A percentile compares a stretch with the other conserved stretches of the same genome.
phyloP scores from a whole-genome alignment of 92 coral and sea anemone genomes.

The Zoanthus sociatus region DNA sequence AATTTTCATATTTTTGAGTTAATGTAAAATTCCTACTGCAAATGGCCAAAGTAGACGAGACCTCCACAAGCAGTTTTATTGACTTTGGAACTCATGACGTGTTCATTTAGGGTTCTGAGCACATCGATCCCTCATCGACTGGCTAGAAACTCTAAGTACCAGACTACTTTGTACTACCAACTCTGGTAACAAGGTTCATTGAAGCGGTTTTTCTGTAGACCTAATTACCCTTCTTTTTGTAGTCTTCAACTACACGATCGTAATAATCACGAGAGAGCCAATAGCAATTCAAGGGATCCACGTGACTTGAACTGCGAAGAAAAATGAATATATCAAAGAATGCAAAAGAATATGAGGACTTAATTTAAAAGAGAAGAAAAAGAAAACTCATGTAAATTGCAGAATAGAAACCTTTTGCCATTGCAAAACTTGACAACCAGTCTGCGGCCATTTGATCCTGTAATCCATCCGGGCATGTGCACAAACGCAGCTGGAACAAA shows the following conservation, averaged over 20 bases:
- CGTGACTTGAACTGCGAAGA: slow-evolving; percentile 94
- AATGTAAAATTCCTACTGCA: background rate
- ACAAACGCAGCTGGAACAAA: slow-evolving; percentile 71
- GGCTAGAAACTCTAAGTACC: background rate
- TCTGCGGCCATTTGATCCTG: slow-evolving; percentile 91
- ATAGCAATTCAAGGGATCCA: slow-evolving; percentile 98
- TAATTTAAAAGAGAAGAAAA: background rate
- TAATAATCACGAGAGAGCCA: slow-evolving; percentile 98
- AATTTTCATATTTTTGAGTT: background rate
- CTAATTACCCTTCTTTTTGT: slow-evolving; percentile 62
- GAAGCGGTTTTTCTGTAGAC: background rate
- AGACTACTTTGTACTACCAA: background rate
- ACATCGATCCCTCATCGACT: background rate
- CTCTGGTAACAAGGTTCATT: background rate
- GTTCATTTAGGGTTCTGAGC: background rate
- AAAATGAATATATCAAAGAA: background rate
- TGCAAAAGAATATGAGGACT: background rate
- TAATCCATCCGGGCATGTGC: slow-evolving; percentile 94
- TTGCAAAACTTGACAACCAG: slow-evolving; percentile 92
- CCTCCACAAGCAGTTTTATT: background rate
- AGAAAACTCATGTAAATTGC: background rate
- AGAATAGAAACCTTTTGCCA: slow-evolving; percentile 81
- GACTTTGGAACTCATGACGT: background rate
- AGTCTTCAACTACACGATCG: slow-evolving; percentile 89
- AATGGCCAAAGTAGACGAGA: background rate